Conservation (phyloP, 2,113 vertebrate species). For the Alethe diademata region DNA sequence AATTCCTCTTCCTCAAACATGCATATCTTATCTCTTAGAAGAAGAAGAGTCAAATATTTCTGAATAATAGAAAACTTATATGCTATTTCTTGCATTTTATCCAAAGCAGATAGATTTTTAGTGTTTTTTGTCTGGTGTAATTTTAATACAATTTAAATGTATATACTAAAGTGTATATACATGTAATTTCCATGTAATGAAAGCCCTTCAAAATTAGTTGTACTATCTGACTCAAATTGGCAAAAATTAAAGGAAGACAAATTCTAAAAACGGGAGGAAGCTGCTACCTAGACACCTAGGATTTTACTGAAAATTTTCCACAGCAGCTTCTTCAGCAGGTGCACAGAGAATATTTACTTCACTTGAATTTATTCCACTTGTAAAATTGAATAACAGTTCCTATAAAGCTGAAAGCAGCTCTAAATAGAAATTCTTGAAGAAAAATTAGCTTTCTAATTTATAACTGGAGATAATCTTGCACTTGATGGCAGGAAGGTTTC, state of each 20-base stretch:
- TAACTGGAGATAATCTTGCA: neutral
- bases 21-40: neutral
- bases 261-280: neutral
- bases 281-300: neutral
- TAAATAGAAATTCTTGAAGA: neutral
- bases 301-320: neutral
- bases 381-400: neutral
- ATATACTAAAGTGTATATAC: neutral
- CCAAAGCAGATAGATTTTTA: neutral
- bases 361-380: neutral
- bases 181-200: neutral
- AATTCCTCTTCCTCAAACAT: neutral
- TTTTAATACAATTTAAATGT: neutral
- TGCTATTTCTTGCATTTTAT: neutral
- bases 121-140: neutral
- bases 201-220: neutral
- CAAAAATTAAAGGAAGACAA: neutral
- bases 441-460: neutral
- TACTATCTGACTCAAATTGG: neutral
- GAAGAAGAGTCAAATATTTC: neutral
- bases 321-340: neutral
- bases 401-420: neutral
- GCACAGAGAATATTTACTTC: neutral
- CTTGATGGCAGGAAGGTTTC: neutral
- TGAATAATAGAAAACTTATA: neutral